Conservation (phyloP, 2,113 vertebrate genomes). For the Piprites chloris region DNA sequence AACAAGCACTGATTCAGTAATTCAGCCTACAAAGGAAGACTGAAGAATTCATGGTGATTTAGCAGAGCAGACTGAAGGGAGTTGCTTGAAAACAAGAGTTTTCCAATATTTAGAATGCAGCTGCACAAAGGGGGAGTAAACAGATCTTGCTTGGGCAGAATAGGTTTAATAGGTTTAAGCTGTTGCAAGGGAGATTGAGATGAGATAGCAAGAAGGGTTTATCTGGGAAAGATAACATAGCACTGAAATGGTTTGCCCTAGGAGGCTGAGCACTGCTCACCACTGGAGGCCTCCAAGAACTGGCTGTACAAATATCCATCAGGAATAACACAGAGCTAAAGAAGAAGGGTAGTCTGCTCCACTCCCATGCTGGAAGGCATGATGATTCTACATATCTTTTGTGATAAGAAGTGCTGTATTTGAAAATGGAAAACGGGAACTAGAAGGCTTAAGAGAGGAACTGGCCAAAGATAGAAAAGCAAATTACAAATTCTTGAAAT, state of each 20-base stretch:
- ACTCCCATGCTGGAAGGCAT: neutral
- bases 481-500: constrained; percentile 46
- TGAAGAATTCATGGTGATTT: neutral
- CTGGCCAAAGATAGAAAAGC: constrained; percentile 3
- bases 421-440: constrained; percentile 16
- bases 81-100: neutral
- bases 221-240: neutral
- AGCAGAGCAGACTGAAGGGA: neutral
- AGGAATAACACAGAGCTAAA: neutral
- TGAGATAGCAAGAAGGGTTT: neutral
- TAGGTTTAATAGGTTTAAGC: neutral
- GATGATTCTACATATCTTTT: neutral
- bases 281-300: neutral
- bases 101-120: neutral
- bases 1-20: neutral
- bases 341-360: neutral
- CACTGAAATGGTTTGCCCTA: neutral
- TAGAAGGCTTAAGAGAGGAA: neutral
- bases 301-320: neutral
- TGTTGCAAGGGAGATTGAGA: neutral
- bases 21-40: neutral
- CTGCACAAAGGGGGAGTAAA: neutral
- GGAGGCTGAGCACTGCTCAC: neutral
- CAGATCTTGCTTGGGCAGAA: neutral
- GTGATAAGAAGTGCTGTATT: neutral